Evolutionary conservation across 2,113 vertebrate genomes (phyloP).

Genomic region (Chaetorhynchus papuensis): DNA sequence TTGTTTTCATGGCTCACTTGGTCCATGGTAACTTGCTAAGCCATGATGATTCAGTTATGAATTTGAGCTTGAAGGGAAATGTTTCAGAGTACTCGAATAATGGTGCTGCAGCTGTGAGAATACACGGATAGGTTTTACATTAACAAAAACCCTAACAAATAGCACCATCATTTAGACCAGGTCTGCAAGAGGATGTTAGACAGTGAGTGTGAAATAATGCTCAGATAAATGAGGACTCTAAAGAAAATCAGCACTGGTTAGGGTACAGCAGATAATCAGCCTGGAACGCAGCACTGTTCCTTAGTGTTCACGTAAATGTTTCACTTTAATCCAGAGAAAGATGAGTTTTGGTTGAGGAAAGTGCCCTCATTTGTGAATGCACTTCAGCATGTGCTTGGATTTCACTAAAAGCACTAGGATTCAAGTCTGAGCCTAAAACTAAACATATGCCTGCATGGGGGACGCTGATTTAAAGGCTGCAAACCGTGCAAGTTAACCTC

Average conservation of each 20-base stretch:
- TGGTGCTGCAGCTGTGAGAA: neutral
- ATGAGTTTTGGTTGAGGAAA: neutral
- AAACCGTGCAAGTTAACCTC: neutral
- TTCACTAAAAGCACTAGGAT: neutral
- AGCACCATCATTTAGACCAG: neutral
- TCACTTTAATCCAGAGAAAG: neutral
- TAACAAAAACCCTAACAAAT: neutral
- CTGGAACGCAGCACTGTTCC: neutral
- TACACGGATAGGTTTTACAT: neutral
- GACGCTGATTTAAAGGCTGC: neutral
- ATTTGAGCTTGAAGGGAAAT: neutral
- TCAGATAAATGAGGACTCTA: neutral
- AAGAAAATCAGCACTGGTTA: neutral
- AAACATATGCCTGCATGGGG: neutral
- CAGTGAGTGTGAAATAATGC: neutral
- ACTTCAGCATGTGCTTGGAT: neutral
- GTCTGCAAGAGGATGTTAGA: neutral
- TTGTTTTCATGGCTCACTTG: neutral
- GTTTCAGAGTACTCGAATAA: neutral
- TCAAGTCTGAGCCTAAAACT: neutral
- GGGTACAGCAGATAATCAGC: neutral
- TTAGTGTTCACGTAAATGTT: neutral
- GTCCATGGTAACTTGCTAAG: constrained; percentile 2
- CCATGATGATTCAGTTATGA: neutral
- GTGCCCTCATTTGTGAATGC: neutral